These are phyloP conservation scores for Arctocebus calabarensis DNA, from an alignment of 2,797 vertebrate species.

Conservation along the genomic window DNA sequence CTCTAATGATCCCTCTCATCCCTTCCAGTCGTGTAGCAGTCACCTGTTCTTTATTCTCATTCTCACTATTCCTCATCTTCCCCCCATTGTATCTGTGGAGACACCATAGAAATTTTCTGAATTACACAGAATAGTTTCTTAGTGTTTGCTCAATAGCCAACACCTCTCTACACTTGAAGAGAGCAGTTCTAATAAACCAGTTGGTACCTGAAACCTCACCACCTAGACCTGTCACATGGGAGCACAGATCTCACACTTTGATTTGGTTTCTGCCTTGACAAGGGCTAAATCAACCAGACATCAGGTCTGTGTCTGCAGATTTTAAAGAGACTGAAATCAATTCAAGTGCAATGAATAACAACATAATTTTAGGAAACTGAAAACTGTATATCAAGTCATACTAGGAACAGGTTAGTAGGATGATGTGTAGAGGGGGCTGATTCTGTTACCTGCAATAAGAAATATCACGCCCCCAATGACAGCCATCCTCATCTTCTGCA, in stretches of 20 bases:
- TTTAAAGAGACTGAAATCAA: neutral
- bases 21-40: neutral
- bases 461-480: conserved; percentile 91
- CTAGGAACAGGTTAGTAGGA: neutral
- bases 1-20: neutral
- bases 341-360: neutral
- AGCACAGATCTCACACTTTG: neutral
- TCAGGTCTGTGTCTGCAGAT: neutral
- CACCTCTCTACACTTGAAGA: neutral
- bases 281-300: neutral
- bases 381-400: neutral
- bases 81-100: neutral
- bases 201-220: neutral
- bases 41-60: neutral
- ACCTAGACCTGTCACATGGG: neutral
- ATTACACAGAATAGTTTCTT: neutral
- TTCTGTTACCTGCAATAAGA: conserved; percentile 90
- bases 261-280: neutral
- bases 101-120: neutral
- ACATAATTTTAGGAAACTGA: neutral
- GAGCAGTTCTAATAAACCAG: neutral
- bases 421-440: neutral
- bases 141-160: neutral
- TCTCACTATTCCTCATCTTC: neutral
- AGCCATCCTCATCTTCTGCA: conserved; percentile 90